Evolutionary conservation across 92 coral and sea anemone species (phyloP), one percentile per base, ranked within the genome.

Genomic region (Actinostola sp.): DNA sequence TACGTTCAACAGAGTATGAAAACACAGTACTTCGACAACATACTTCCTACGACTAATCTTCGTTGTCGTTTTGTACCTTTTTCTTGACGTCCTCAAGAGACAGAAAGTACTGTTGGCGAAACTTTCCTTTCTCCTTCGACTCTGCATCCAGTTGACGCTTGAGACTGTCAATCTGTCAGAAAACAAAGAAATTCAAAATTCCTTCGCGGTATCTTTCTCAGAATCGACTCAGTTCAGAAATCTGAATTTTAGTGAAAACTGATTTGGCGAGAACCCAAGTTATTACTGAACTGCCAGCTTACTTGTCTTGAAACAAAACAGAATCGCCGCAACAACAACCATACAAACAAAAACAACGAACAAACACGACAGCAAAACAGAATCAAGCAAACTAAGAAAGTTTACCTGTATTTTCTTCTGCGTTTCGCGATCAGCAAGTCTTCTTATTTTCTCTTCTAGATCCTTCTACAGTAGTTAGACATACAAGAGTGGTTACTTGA

Each of bases 61-160:
- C n/a, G 36, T 29, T n/a, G 3, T 60, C 11, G 35, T 4, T 34
- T 0, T 1, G 7, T 55, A 84, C 78, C 87, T 93, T 93, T 66
- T 91, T 91, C 89, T 82, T 91, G 56, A 87, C 77, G 35, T 93
- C 92, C 28, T 85, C 93, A 29, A 91, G 93, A 33, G 81, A 68
- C 60, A 71, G 75, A 19, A 69, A 42, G 52, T 73, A 78, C 41
- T 88, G 88, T 57, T 86, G 91, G 38, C 80, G 84, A 30, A 84
- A 76, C 17, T 91, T 73, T n/a, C 71, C 84, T 53, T 87, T 88
- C 9, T 92, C 89, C 0, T 75, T 75, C 1, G 75, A 48, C 67
- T 94, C 97, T 3, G 77, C 74, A 8, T 91, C 97, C 21, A 91
- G 78, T 29, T 89, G 92, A 1, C 81, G 83, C 54, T 93, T 92